phyloP scores from a whole-genome alignment of 1,140 invertebrate species.

The Drosophila elegans region DNA sequence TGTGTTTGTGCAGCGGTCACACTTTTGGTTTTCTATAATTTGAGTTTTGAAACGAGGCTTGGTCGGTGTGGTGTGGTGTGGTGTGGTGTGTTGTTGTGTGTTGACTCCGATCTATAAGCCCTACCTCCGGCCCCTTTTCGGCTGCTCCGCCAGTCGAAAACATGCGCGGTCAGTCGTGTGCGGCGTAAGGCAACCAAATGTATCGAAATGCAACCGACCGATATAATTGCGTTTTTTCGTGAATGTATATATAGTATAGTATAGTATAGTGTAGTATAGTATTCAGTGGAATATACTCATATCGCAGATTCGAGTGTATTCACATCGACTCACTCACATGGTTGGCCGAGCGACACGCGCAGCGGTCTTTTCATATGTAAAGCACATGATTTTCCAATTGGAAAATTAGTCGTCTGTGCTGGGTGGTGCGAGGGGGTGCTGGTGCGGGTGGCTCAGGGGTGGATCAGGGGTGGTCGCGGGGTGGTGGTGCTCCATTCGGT shows the following conservation, averaged over 20 bases:
- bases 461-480: constrained; percentile 1
- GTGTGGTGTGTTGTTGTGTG: constrained; percentile 1
- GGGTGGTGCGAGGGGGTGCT: constrained; percentile 18
- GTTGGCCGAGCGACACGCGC: constrained; percentile 80
- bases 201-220: constrained; percentile 84
- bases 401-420: constrained; percentile 73
- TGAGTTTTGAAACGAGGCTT: constrained; percentile 69
- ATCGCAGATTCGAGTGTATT: constrained; percentile 42
- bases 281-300: constrained; percentile 28
- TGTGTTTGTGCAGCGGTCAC: constrained; percentile 74
- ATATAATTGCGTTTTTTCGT: constrained; percentile 83
- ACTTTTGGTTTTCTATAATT: constrained; percentile 84
- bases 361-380: constrained; percentile 80
- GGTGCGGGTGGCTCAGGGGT: background rate
- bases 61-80: constrained; percentile 24
- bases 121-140: constrained; percentile 19
- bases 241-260: constrained; percentile 37
- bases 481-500: constrained; percentile 42
- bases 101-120: constrained; percentile 39
- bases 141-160: constrained; percentile 75
- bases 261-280: constrained; percentile 16
- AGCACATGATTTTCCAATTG: constrained; percentile 83
- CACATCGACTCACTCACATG: constrained; percentile 59
- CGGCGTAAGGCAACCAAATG: constrained; percentile 84
- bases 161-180: constrained; percentile 84